Base-by-base conservation (phyloP, 2,113 vertebrate species). In the Pseudopipra pipra region DNA sequence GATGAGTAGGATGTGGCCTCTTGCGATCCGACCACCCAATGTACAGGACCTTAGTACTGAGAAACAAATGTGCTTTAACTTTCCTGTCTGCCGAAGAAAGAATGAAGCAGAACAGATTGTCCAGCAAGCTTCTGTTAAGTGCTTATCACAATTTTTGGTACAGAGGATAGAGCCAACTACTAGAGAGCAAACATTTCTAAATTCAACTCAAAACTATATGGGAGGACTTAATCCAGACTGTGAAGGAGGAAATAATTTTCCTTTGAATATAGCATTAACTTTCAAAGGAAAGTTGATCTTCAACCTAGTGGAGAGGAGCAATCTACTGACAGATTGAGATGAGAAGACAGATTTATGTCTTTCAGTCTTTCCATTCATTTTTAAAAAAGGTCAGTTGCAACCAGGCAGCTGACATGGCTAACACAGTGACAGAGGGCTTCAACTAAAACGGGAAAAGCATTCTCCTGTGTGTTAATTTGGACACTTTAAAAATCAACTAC, bases 41-140 rank as follows among this genome's bases (percentile, higher is more conserved):
- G 14, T 14, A 67, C 2, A 9, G 74, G 31, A 88, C 63, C 21
- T 58, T 4, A 70, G 23, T 7, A 35, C n/a, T 23, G 56, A 41
- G 27, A 79, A 95, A 76, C 12, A 63, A 87, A 76, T 1, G 0
- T 33, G n/a, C 82, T 90, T 92, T 90, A 95, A 88, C 47, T 89
- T 66, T 67, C 43, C 43, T 30, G 35, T 67, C 83, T 81, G 27
- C 63, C 0, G 4, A 71, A 14, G 46, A 85, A 90, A 92, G 28
- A 77, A 74, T 5, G 30, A 96, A 80, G 72, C 65, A 78, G 86
- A 95, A 95, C 75, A 90, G 75, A 88, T 44, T 90, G 79, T 80
- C 79, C 90, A 80, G 63, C n/a, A 74, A 59, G 16, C 8, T 89
- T 78, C 68, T 81, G 23, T 49, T 55, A 77, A 21, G 24, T 14